These are phyloP conservation scores for Mohoua ochrocephala DNA, from an alignment of 2,113 vertebrate species.

Conservation along the genomic window DNA sequence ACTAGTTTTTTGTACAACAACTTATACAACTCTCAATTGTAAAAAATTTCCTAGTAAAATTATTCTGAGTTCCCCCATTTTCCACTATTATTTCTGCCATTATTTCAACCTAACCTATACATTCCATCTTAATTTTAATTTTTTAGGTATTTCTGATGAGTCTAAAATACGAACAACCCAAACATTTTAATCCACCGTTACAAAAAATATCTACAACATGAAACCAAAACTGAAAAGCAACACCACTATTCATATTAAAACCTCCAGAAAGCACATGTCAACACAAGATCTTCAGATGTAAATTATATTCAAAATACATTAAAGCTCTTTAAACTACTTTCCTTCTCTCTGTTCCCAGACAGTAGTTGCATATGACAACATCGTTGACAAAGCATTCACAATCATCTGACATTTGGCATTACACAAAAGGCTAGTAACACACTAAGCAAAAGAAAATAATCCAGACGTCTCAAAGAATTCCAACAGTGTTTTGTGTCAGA, in stretches of 20 bases:
- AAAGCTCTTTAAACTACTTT: background rate
- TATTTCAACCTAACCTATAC: background rate
- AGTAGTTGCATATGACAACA: background rate
- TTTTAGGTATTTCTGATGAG: background rate
- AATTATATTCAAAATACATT: background rate
- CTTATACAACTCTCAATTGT: background rate
- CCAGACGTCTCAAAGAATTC: background rate
- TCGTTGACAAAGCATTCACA: background rate
- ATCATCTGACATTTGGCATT: background rate
- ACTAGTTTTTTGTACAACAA: no score
- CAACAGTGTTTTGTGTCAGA: background rate
- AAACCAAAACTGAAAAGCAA: background rate
- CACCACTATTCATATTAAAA: background rate
- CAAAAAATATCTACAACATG: background rate
- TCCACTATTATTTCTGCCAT: background rate
- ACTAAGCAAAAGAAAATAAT: background rate
- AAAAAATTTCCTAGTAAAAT: background rate
- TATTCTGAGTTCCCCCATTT: rapidly evolving
- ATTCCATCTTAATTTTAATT: background rate
- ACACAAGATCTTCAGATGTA: background rate
- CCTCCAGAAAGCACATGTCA: background rate
- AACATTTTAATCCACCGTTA: background rate
- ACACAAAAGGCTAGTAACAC: background rate
- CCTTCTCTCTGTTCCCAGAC: background rate
- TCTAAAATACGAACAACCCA: background rate